phyloP scores from a whole-genome alignment of 2,113 vertebrate species.

The Hirundichthys speculiger region DNA sequence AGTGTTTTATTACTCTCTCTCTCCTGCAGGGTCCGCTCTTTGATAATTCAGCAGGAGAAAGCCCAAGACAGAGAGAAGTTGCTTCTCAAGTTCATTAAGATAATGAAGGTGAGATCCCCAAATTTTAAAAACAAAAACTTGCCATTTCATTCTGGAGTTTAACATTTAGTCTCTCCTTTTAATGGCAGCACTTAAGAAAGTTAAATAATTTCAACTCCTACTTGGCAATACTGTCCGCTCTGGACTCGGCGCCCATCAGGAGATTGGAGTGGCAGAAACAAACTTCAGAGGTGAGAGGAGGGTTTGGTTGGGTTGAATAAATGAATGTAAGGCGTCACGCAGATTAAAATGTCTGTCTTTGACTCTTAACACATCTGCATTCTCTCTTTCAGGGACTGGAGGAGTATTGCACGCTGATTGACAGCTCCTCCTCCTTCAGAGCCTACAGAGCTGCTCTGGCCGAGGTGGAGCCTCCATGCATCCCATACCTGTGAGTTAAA shows the following conservation, averaged over 20 bases:
- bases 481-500: conserved; percentile 95
- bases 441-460: conserved; percentile 95
- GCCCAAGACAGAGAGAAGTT: conserved; percentile 96
- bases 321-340: too few relatives aligned
- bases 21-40: conserved; percentile 91
- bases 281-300: conserved; percentile 91
- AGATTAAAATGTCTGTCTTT: neutral
- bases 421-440: conserved; percentile 98
- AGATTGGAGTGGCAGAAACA: conserved; percentile 99
- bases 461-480: conserved; percentile 96
- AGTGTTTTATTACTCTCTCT: neutral
- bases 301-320: neutral
- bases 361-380: neutral
- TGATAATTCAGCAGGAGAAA: conserved; percentile 98
- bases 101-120: conserved; percentile 91
- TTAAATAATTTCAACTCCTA: conserved; percentile 99
- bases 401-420: conserved; percentile 97
- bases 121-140: neutral
- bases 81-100: conserved; percentile 98
- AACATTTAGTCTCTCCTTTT: neutral
- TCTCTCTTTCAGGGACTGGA: conserved; percentile 84
- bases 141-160: neutral
- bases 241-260: conserved; percentile 97
- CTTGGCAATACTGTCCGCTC: conserved; percentile 95
- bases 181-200: conserved; percentile 92